These are phyloP conservation scores for Babylonia areolata DNA, from an alignment of 1,140 invertebrate genomes.

Conservation along the genomic window DNA sequence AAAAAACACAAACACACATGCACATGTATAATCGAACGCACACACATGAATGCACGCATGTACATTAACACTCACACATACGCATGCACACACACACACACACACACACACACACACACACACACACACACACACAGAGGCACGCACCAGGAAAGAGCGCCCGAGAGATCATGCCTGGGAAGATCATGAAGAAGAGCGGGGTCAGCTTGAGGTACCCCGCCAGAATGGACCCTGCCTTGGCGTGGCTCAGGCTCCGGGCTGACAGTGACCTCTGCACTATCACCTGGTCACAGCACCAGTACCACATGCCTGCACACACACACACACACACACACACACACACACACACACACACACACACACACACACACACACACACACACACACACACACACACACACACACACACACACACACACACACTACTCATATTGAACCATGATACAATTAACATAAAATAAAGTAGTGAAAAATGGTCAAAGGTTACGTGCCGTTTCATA, in stretches of 20 bases:
- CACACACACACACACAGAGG: background rate
- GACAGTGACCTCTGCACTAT: conserved; percentile 79
- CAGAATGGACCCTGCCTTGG: conserved; percentile 78
- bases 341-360: too few relatives aligned
- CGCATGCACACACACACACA: conserved; percentile 7
- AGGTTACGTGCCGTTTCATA: too few relatives aligned
- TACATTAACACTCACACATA: background rate
- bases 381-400: too few relatives aligned
- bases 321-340: background rate
- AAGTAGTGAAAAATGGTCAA: too few relatives aligned
- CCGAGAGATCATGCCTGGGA: conserved; percentile 79
- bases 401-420: background rate
- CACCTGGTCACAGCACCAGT: conserved; percentile 80
- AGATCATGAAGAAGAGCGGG: conserved; percentile 78
- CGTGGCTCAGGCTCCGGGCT: conserved; percentile 78
- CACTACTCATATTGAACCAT: too few relatives aligned
- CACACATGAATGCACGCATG: background rate
- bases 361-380: too few relatives aligned
- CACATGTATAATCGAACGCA: background rate
- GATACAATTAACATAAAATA: too few relatives aligned
- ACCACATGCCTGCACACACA: conserved; percentile 74
- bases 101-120: conserved; percentile 25
- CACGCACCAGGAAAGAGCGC: conserved; percentile 76
- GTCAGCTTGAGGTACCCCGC: conserved; percentile 79
- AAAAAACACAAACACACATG: background rate